Evolutionary conservation across 2,888 invertebrate species (phyloP).

Genomic region (Ornithoptera priamus): DNA sequence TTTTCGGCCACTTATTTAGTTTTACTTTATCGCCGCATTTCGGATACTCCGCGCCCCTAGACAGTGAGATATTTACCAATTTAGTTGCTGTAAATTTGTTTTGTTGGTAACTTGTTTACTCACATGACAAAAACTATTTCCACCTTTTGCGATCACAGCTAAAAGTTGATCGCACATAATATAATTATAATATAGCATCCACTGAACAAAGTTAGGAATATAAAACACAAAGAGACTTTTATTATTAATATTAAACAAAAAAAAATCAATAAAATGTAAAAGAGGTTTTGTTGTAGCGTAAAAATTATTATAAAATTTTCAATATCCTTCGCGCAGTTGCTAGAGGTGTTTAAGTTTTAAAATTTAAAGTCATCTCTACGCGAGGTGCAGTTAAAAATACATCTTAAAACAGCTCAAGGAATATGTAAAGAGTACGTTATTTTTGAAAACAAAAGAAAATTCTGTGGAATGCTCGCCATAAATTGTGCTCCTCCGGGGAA

Average conservation of each 20-base stretch:
- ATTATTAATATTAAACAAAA: too few relatives aligned
- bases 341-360: background rate
- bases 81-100: conserved; percentile 74
- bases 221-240: too few relatives aligned
- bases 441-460: conserved; percentile 72
- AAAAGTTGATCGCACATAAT: background rate
- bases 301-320: background rate
- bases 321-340: background rate
- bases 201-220: too few relatives aligned
- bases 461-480: conserved; percentile 73
- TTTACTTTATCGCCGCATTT: conserved; percentile 66
- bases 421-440: conserved; percentile 40
- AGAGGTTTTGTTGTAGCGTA: background rate
- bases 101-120: conserved; percentile 45
- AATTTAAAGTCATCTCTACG: background rate
- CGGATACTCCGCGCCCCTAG: conserved; percentile 61
- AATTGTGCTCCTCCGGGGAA: conserved; percentile 74
- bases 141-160: conserved; percentile 19
- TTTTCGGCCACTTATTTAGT: conserved; percentile 76
- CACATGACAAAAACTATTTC: conserved; percentile 30
- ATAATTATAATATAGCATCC: too few relatives aligned
- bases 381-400: background rate
- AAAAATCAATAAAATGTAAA: too few relatives aligned
- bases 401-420: conserved; percentile 15
- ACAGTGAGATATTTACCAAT: conserved; percentile 76